Conservation (phyloP, 2,113 vertebrate species). For the Mystacornis crossleyi region DNA sequence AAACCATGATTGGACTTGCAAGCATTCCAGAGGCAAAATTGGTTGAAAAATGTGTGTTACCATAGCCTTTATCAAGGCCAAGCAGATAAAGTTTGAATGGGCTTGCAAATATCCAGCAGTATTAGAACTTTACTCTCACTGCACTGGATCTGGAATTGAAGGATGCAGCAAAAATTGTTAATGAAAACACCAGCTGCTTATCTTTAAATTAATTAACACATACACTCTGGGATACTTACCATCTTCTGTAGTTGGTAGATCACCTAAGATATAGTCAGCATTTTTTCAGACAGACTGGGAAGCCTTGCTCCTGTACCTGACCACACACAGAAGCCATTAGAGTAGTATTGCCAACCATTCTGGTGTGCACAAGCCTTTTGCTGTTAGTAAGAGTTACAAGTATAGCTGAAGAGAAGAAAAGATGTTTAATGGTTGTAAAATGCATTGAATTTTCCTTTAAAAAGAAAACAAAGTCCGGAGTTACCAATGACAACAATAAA, state of each 20-base stretch:
- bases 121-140: not conserved
- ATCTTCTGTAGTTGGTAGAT: not conserved
- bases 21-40: not conserved
- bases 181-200: not conserved
- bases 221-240: not conserved
- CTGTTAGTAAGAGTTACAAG: slow-evolving; percentile 2
- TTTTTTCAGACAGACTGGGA: not conserved
- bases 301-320: not conserved
- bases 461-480: slow-evolving; percentile 1
- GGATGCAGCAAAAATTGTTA: not conserved
- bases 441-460: slow-evolving; percentile 44
- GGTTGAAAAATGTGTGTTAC: not conserved
- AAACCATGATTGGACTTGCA: not conserved
- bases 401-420: slow-evolving; percentile 25
- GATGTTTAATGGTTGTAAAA: slow-evolving; percentile 38
- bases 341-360: not conserved
- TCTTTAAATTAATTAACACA: not conserved
- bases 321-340: not conserved
- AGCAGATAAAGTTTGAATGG: not conserved
- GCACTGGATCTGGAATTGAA: not conserved
- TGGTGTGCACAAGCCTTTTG: not conserved
- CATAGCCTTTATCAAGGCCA: not conserved
- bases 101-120: not conserved
- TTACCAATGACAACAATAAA: slow-evolving; percentile 23
- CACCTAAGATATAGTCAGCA: not conserved